A percentile compares a stretch with the other conserved stretches of the same genome.
These are phyloP conservation scores for Paelopatides confundens DNA, from an alignment of 53 echinoderm and acorn worm species.

Conservation along the genomic window DNA sequence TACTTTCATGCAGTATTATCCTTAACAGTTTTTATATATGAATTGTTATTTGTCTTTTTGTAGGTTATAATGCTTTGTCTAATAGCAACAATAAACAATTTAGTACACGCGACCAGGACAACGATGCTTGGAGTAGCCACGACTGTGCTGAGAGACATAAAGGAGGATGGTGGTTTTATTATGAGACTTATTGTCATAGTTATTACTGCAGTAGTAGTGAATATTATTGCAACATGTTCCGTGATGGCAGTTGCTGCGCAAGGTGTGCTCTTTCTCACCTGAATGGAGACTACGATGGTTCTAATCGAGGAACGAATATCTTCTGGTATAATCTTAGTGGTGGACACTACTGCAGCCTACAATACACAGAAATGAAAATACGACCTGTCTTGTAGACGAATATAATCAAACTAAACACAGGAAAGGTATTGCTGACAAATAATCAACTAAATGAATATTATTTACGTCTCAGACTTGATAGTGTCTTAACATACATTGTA, in stretches of 20 bases:
- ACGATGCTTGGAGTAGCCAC: constrained; percentile 73
- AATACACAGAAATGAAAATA: constrained; percentile 78
- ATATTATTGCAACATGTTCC: no score
- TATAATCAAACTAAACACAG: no score
- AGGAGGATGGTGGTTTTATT: constrained; percentile 78
- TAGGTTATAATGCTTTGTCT: no score
- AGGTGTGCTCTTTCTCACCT: constrained; percentile 72
- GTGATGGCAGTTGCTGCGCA: background rate
- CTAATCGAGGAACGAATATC: constrained; percentile 56
- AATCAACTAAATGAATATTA: no score
- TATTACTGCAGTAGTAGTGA: background rate
- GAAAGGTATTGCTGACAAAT: no score
- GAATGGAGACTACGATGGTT: constrained; percentile 72
- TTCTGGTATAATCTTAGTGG: constrained; percentile 73
- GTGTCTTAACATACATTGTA: no score
- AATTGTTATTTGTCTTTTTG: no score
- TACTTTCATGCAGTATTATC: no score
- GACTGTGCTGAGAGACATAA: constrained; percentile 77
- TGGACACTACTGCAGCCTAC: constrained; percentile 69
- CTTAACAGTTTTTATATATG: no score
- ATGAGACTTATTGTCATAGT: background rate
- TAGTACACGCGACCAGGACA: constrained; percentile 75
- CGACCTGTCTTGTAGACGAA: no score
- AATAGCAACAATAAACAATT: constrained; percentile 53
- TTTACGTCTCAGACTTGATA: no score